Conservation (phyloP, 2,113 vertebrate species). For the Eurystomus gularis region DNA sequence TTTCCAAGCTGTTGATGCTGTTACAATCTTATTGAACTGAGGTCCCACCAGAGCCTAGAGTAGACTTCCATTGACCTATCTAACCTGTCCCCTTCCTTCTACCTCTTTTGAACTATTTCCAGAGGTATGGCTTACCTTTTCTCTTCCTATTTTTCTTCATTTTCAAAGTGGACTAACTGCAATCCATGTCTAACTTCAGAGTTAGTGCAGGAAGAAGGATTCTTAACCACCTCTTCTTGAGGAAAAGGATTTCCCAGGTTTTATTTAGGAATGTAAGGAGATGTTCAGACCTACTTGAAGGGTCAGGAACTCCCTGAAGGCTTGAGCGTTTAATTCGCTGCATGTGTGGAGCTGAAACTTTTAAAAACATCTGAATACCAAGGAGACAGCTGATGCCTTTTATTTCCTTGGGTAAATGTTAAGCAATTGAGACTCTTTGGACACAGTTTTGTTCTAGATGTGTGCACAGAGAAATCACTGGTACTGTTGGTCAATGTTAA, state of each 20-base stretch:
- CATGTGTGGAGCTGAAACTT: background rate
- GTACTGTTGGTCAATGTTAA: background rate
- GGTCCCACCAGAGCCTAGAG: background rate
- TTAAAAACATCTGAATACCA: background rate
- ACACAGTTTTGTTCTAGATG: background rate
- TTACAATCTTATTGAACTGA: background rate
- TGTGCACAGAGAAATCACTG: background rate
- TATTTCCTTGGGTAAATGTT: background rate
- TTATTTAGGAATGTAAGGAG: background rate
- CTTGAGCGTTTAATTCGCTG: background rate
- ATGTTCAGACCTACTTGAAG: background rate
- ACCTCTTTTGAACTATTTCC: background rate
- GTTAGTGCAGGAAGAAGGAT: background rate
- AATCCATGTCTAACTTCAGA: background rate
- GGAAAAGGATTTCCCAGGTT: background rate
- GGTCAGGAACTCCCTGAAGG: background rate
- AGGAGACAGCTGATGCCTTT: background rate
- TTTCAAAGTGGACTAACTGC: background rate
- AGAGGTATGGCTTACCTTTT: background rate
- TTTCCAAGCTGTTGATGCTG: background rate
- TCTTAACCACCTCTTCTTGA: background rate
- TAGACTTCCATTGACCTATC: background rate
- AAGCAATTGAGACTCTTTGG: background rate
- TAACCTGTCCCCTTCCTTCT: background rate
- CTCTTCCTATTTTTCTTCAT: background rate